phyloP scores from a whole-genome alignment of 37 sponge, comb jelly and placozoan genomes.

The Axinella damicornis region DNA sequence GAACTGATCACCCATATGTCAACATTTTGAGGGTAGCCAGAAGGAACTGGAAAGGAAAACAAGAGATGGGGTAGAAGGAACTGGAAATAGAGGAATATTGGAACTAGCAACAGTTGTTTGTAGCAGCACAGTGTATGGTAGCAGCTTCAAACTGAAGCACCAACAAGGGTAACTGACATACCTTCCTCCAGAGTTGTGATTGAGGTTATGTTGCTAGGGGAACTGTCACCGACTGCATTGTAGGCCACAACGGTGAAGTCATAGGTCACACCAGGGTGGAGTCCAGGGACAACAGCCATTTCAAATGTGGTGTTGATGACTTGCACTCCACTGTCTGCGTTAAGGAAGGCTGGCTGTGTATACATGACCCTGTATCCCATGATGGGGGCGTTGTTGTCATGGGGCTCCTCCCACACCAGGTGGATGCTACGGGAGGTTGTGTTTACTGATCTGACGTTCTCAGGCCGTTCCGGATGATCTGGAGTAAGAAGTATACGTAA shows the following conservation, averaged over 20 bases:
- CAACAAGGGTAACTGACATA: too few relatives aligned
- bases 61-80: too few relatives aligned
- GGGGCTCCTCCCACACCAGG: constrained; percentile 56
- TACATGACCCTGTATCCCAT: constrained; percentile 33
- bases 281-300: constrained; percentile 33
- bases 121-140: too few relatives aligned
- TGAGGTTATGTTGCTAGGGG: constrained; percentile 32
- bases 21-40: constrained; percentile 28
- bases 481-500: background rate
- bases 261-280: constrained; percentile 61
- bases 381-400: constrained; percentile 72
- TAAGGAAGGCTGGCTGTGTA: constrained; percentile 31
- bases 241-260: constrained; percentile 57
- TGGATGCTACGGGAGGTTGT: constrained; percentile 30
- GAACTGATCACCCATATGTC: background rate
- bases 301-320: background rate
- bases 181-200: constrained; percentile 35
- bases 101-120: too few relatives aligned
- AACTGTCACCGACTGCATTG: constrained; percentile 54
- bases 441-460: constrained; percentile 26
- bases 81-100: too few relatives aligned
- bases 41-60: constrained; percentile 15
- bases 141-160: too few relatives aligned
- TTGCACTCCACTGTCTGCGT: background rate
- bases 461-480: constrained; percentile 62